A percentile compares a stretch with the other conserved stretches of the same genome.
phyloP scores from a whole-genome alignment of 1,140 invertebrate genomes.

The Lineus longissimus region DNA sequence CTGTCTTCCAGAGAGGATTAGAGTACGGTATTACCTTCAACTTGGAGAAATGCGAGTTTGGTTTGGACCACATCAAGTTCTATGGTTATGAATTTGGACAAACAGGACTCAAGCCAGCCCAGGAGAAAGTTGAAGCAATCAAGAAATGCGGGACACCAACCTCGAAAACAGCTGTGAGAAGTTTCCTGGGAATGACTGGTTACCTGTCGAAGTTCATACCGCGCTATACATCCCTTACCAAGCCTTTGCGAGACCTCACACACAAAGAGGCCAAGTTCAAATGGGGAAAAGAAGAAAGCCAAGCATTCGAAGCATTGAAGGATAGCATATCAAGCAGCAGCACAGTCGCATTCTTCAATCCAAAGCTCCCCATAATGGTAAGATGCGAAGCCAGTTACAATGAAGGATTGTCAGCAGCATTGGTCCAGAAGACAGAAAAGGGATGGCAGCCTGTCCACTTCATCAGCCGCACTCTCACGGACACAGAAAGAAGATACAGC shows the following conservation, averaged over 20 bases:
- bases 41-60: conserved; percentile 25
- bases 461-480: conserved; percentile 45
- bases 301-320: conserved; percentile 27
- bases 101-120: conserved; percentile 23
- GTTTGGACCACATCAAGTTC: conserved; percentile 21
- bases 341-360: conserved; percentile 21
- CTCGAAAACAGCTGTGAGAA: conserved; percentile 23
- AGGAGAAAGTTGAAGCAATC: conserved; percentile 27
- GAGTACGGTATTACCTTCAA: conserved; percentile 26
- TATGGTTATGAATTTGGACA: conserved; percentile 24
- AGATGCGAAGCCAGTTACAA: conserved; percentile 53
- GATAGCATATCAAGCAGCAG: conserved; percentile 18
- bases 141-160: conserved; percentile 18
- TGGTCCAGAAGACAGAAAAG: conserved; percentile 27
- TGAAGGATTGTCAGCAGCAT: conserved; percentile 49
- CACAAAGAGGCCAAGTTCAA: conserved; percentile 20
- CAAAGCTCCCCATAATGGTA: conserved; percentile 32
- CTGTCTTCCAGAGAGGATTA: conserved; percentile 18
- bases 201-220: conserved; percentile 32
- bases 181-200: conserved; percentile 29
- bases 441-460: conserved; percentile 39
- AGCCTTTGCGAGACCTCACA: conserved; percentile 24
- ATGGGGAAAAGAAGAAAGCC: conserved; percentile 21
- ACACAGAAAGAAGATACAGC: conserved; percentile 45
- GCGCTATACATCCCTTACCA: conserved; percentile 25